Evolutionary conservation across 92 coral and sea anemone genomes (phyloP), one percentile per base, ranked within the genome.

Genomic region (Palythoa caribaeorum): DNA sequence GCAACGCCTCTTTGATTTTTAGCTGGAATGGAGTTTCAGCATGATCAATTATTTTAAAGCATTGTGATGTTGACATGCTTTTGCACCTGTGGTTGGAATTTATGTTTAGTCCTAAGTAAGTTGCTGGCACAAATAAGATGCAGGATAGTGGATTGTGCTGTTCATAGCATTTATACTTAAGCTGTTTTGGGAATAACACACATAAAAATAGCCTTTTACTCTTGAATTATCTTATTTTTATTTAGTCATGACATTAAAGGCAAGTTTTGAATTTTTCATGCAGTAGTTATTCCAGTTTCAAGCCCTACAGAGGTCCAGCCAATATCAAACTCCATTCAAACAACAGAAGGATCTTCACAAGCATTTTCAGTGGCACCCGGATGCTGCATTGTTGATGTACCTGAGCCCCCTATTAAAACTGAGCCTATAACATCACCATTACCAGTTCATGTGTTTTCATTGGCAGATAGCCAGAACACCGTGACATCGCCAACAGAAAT

Each of bases 401-500:
- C 86, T 17, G 76, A 66, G 44, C 76, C 76, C 47, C 12, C 11
- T 17, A 81, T 81, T 44, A 81, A 81, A 47, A 60, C 47, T 55
- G 86, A 81, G 74, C 86, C 71, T 66, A 38, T n/a, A 14, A 48
- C 54, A 48, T 81, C 86, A 16, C 86, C 86, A 19, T 60, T 66
- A 63, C 76, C 76, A 20, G 60, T 66, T 44, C 86, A 81, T 44
- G 76, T 65, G 5, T 81, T 65, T 81, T 47, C 86, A 35, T 38
- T 81, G 20, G 74, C 86, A 1, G 76, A 81, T 68, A 69, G 86
- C 53, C 86, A 81, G 60, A 81, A 66, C 9, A 47, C 7, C 16
- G 20, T 63, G 60, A 21, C 40, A 20, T 81, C 76, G 21, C 86
- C 75, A 10, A 81, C 76, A 6, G 86, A 81, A 39, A 48, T 12